Evolutionary conservation across 2,797 vertebrate genomes (phyloP).

Genomic region (Scarus forsteni): DNA sequence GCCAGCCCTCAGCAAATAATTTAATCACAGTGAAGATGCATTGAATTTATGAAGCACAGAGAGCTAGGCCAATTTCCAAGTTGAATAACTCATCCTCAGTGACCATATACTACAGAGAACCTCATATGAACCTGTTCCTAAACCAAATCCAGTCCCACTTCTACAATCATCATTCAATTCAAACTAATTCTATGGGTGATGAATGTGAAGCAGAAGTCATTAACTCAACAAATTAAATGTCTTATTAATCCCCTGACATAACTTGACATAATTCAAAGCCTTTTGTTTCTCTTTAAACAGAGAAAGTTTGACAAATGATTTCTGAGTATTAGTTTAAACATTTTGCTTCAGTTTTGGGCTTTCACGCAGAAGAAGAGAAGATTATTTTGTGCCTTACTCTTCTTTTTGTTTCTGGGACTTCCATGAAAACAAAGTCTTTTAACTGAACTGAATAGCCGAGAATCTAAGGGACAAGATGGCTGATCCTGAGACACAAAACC

Average conservation of each 20-base stretch:
- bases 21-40: slow-evolving; percentile 38
- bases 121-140: slow-evolving; percentile 27
- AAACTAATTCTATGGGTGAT: neutral
- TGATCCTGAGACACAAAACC: neutral
- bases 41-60: slow-evolving; percentile 15
- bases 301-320: neutral
- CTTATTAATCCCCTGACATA: slow-evolving; percentile 19
- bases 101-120: slow-evolving; percentile 15
- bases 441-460: neutral
- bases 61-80: slow-evolving; percentile 18
- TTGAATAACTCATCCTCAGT: slow-evolving; percentile 3
- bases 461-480: neutral
- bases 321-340: neutral
- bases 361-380: neutral
- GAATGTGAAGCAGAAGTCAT: neutral
- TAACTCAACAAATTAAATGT: slow-evolving; percentile 9
- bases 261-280: neutral
- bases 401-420: neutral
- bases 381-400: neutral
- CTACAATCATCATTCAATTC: slow-evolving; percentile 7
- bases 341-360: neutral
- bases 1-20: slow-evolving; percentile 13
- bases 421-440: neutral
- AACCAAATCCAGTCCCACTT: slow-evolving; percentile 7
- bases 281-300: neutral